Conservation (phyloP, 2,888 invertebrate species). For the Trachelus iudaicus region DNA sequence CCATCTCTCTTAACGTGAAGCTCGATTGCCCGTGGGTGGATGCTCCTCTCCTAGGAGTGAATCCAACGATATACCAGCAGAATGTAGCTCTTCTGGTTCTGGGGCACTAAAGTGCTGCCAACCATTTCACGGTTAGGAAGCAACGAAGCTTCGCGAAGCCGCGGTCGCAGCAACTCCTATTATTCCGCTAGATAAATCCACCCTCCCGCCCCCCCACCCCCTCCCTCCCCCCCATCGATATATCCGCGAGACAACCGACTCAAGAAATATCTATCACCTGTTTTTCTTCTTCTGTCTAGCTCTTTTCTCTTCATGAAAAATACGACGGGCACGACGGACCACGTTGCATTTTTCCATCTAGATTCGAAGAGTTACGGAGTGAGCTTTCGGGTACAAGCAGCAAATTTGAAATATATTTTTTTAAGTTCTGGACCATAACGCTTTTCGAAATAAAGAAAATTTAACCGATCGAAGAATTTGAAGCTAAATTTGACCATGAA, state of each 20-base stretch:
- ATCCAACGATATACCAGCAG: background rate
- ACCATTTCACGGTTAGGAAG: constrained; percentile 3
- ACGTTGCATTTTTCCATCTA: background rate
- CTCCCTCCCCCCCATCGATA: background rate
- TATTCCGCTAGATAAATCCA: constrained; percentile 10
- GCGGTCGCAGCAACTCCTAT: constrained; percentile 1
- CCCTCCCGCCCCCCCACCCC: too few species aligned
- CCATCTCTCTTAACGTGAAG: background rate
- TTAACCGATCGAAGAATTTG: background rate
- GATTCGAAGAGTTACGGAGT: background rate
- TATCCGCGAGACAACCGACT: background rate
- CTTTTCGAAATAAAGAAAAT: background rate
- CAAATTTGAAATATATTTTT: background rate
- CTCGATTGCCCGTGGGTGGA: background rate
- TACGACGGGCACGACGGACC: background rate
- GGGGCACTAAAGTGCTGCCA: constrained; percentile 4
- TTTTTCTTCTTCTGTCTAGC: background rate
- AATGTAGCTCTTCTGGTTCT: background rate
- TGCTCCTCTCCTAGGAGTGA: background rate
- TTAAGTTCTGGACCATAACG: background rate
- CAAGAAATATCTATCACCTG: background rate
- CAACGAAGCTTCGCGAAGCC: constrained; percentile 6
- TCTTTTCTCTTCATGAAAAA: background rate
- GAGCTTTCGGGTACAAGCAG: background rate
- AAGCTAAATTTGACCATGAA: background rate